phyloP scores from a whole-genome alignment of 2,888 invertebrate species.

The Drosophila demipolita region DNA sequence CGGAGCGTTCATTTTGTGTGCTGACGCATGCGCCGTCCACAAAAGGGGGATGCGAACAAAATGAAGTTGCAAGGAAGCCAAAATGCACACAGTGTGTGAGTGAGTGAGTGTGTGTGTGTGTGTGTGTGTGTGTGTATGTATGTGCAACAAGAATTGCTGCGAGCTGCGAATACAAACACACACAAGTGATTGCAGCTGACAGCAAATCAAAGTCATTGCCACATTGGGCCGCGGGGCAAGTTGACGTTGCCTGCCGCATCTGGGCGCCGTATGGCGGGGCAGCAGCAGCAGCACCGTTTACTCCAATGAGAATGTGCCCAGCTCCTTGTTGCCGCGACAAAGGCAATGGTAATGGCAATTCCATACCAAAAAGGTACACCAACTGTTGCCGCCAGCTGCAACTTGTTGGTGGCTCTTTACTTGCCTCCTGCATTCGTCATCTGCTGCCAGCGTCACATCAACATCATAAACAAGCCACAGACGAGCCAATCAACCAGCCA shows the following conservation, averaged over 20 bases:
- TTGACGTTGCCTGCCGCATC: slow-evolving; percentile 30
- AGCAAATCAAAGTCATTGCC: slow-evolving; percentile 62
- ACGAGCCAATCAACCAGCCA: slow-evolving; percentile 27
- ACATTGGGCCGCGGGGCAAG: slow-evolving; percentile 45
- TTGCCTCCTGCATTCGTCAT: slow-evolving; percentile 53
- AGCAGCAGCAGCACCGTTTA: slow-evolving; percentile 22
- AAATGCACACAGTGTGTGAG: slow-evolving; percentile 19
- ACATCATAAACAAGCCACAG: slow-evolving; percentile 60
- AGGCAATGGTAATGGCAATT: slow-evolving; percentile 29
- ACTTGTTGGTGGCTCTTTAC: slow-evolving; percentile 66
- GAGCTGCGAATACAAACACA: slow-evolving; percentile 10
- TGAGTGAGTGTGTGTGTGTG: slow-evolving; percentile 4
- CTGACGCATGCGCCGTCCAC: slow-evolving; percentile 61
- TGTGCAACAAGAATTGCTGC: slow-evolving; percentile 23
- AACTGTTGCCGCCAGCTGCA: slow-evolving; percentile 72
- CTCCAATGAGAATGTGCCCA: slow-evolving; percentile 71
- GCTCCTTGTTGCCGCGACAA: slow-evolving; percentile 43
- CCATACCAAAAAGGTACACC: slow-evolving; percentile 49
- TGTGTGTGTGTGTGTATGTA: slow-evolving; percentile 6
- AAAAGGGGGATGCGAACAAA: slow-evolving; percentile 71
- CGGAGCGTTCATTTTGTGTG: slow-evolving; percentile 67
- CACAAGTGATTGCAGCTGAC: slow-evolving; percentile 48
- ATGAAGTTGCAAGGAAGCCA: slow-evolving; percentile 71
- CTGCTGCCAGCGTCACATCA: slow-evolving; percentile 62
- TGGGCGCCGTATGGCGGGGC: slow-evolving; percentile 50